These are phyloP conservation scores for Phalacrocorax pelagicus DNA, from an alignment of 2,113 vertebrate species.

Conservation along the genomic window DNA sequence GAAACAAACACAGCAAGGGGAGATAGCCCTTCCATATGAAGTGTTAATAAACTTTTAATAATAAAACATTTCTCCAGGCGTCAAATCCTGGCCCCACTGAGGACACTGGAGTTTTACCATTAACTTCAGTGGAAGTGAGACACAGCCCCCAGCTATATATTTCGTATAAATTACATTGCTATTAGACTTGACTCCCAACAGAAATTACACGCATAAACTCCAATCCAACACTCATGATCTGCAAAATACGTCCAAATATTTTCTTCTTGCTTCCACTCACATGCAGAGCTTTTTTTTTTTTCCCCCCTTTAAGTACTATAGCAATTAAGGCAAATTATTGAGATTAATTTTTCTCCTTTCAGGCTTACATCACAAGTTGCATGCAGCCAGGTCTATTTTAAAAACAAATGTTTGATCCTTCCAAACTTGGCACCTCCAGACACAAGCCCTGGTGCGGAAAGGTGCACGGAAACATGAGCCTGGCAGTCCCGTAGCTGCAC, in stretches of 20 bases:
- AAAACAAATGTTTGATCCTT: not conserved
- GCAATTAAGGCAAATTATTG: not conserved
- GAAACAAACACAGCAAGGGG: not conserved
- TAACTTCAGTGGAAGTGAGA: not conserved
- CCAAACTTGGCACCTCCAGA: not conserved
- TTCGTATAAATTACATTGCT: conserved; percentile 2
- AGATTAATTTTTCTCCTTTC: not conserved
- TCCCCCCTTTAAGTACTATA: not conserved
- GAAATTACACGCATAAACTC: not conserved
- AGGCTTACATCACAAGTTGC: not conserved
- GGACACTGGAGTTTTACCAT: not conserved
- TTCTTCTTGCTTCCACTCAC: not conserved
- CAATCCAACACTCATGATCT: not conserved
- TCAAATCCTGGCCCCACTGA: not conserved
- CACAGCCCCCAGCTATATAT: not conserved
- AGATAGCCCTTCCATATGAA: not conserved
- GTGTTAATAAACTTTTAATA: conserved; percentile 26
- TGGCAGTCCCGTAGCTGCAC: not conserved
- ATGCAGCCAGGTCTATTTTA: accelerated
- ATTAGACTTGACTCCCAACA: conserved; percentile 11
- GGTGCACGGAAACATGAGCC: accelerated
- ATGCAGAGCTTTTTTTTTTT: accelerated
- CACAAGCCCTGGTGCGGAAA: not conserved
- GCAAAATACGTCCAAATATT: not conserved
- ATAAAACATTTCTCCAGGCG: not conserved